These are phyloP conservation scores for Lutraria lutraria DNA, from an alignment of 2,888 invertebrate species.

Conservation along the genomic window DNA sequence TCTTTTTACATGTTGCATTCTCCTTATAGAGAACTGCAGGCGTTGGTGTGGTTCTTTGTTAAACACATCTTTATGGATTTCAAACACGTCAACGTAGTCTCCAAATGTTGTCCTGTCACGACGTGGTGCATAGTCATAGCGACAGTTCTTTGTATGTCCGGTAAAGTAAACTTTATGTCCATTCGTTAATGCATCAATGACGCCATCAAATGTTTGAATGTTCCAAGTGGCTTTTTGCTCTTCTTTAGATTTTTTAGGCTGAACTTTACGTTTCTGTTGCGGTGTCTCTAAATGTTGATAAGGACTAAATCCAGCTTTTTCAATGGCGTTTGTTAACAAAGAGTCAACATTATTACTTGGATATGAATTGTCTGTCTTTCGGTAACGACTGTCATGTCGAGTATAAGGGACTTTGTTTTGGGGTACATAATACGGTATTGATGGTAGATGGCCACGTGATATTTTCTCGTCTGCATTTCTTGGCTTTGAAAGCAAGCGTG, in stretches of 20 bases:
- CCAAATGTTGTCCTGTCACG: conserved; percentile 54
- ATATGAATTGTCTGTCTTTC: conserved; percentile 5
- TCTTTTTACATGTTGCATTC: conserved; percentile 49
- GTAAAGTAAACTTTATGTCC: conserved; percentile 68
- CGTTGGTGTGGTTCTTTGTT: conserved; percentile 60
- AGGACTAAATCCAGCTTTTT: conserved; percentile 57
- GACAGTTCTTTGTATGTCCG: conserved; percentile 57
- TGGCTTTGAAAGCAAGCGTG: not conserved
- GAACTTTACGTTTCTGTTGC: not conserved
- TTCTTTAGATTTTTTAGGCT: not conserved
- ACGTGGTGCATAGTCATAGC: conserved; percentile 34
- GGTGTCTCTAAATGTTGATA: conserved; percentile 20
- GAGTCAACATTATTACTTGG: conserved; percentile 35
- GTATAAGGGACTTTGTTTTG: conserved; percentile 40
- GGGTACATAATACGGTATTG: not conserved
- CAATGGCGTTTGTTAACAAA: conserved; percentile 49
- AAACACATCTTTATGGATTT: conserved; percentile 61
- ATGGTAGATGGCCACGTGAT: not conserved
- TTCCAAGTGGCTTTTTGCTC: conserved; percentile 62
- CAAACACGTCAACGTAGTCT: conserved; percentile 65
- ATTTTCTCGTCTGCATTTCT: not conserved
- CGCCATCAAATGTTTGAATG: conserved; percentile 59
- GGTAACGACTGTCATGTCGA: not conserved
- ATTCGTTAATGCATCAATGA: conserved; percentile 58
- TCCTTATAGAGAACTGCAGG: conserved; percentile 54